Conservation (phyloP, 2,113 vertebrate species). For the Rhadina sibilatrix region DNA sequence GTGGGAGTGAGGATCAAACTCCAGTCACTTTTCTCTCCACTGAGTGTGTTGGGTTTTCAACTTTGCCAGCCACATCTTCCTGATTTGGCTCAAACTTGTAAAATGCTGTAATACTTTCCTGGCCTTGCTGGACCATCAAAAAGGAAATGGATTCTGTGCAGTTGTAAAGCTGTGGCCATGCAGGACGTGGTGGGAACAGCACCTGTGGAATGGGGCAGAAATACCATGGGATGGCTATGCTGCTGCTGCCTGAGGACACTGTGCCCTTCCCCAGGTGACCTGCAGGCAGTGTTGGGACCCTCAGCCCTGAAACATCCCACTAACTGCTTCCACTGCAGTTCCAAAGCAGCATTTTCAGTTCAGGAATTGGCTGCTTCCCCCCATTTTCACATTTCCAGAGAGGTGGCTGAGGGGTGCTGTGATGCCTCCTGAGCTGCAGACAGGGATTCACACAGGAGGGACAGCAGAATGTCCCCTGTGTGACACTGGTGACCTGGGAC, state of each 20-base stretch:
- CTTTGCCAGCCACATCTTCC: neutral
- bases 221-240: neutral
- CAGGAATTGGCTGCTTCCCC: neutral
- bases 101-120: neutral
- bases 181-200: neutral
- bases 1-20: neutral
- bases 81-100: neutral
- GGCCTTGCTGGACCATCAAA: neutral
- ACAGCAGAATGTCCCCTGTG: neutral
- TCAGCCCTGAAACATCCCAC: neutral
- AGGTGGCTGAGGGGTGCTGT: neutral
- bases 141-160: neutral
- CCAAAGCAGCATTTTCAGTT: neutral
- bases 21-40: neutral
- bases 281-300: neutral
- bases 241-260: neutral
- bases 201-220: neutral
- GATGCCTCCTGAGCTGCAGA: neutral
- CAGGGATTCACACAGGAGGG: neutral
- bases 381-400: neutral
- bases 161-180: rapidly evolving
- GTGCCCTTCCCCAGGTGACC: neutral
- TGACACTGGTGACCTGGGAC: constrained; percentile 8
- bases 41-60: neutral
- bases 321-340: neutral